Conservation (phyloP, 2,797 vertebrate genomes). For the Cirrhinus mrigala region DNA sequence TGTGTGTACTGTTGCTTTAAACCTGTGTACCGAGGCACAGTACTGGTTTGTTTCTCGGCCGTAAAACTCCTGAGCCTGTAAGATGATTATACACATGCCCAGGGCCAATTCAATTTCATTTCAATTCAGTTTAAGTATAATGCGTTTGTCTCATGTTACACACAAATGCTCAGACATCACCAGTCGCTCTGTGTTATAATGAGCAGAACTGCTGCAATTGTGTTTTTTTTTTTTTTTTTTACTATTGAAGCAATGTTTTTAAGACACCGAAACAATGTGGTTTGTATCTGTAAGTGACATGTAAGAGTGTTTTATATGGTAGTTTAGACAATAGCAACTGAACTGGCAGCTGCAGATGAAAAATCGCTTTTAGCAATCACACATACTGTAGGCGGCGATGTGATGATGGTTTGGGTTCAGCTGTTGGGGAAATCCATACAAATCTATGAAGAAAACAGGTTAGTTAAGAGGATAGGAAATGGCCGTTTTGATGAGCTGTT, state of each 20-base stretch:
- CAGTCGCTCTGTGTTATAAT: slow-evolving; percentile 36
- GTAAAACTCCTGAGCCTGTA: slow-evolving; percentile 74
- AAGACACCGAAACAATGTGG: background rate
- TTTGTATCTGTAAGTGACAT: slow-evolving; percentile 23
- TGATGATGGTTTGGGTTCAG: background rate
- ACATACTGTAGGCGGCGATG: background rate
- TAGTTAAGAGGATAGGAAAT: background rate
- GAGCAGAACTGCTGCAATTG: slow-evolving; percentile 25
- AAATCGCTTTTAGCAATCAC: background rate
- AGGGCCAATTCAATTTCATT: slow-evolving; percentile 56
- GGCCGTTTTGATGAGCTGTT: background rate
- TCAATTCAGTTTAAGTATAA: slow-evolving; percentile 46
- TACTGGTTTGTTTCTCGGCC: slow-evolving; percentile 75
- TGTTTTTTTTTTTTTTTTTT: background rate
- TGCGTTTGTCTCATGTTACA: slow-evolving; percentile 57
- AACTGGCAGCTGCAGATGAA: background rate
- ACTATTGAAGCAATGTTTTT: slow-evolving; percentile 3
- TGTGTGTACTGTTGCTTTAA: slow-evolving; percentile 41
- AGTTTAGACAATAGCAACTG: background rate
- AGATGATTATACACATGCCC: slow-evolving; percentile 76
- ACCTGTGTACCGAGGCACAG: slow-evolving; percentile 75
- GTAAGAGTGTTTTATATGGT: background rate
- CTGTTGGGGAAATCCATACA: background rate
- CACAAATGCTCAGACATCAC: slow-evolving; percentile 60
- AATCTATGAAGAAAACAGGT: background rate